A percentile compares a stretch with the other conserved stretches of the same genome.
phyloP scores from a whole-genome alignment of 2,113 vertebrate genomes.

The Dryoscopus gambensis region DNA sequence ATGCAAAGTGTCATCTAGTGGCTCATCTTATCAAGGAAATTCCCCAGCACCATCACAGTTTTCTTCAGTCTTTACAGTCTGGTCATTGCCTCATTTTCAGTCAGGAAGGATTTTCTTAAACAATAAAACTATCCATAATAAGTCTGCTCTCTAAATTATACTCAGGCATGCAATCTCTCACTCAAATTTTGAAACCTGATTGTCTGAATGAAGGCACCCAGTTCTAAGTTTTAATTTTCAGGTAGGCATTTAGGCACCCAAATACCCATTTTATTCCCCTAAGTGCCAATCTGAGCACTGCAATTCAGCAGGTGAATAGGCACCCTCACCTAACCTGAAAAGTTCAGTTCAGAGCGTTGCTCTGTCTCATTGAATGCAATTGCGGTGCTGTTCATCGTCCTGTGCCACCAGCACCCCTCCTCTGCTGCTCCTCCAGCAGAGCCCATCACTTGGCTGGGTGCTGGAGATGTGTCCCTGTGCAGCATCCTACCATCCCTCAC shows the following conservation, averaged over 20 bases:
- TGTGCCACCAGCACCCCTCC: neutral
- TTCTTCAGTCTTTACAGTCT: conserved; percentile 48
- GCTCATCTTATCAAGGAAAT: conserved; percentile 65
- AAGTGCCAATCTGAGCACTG: neutral
- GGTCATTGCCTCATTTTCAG: conserved; percentile 52
- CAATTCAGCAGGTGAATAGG: neutral
- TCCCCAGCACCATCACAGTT: conserved; percentile 12
- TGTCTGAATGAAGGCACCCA: neutral
- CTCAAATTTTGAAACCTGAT: conserved; percentile 5
- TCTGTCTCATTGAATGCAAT: neutral
- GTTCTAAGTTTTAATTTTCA: conserved; percentile 18
- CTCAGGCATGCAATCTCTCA: conserved; percentile 14
- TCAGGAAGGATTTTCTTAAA: conserved; percentile 58
- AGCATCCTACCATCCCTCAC: neutral
- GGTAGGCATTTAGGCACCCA: neutral
- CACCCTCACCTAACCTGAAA: neutral
- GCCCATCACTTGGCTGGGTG: accelerated
- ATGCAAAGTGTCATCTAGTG: conserved; percentile 66
- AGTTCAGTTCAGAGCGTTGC: neutral
- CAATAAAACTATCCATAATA: conserved; percentile 11
- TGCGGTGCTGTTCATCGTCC: accelerated
- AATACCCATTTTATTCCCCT: neutral
- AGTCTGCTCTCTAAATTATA: neutral
- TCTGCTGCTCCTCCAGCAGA: neutral
- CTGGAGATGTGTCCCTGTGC: accelerated